Evolutionary conservation across 2,113 vertebrate genomes (phyloP).

Genomic region (Catharus bicknelli): DNA sequence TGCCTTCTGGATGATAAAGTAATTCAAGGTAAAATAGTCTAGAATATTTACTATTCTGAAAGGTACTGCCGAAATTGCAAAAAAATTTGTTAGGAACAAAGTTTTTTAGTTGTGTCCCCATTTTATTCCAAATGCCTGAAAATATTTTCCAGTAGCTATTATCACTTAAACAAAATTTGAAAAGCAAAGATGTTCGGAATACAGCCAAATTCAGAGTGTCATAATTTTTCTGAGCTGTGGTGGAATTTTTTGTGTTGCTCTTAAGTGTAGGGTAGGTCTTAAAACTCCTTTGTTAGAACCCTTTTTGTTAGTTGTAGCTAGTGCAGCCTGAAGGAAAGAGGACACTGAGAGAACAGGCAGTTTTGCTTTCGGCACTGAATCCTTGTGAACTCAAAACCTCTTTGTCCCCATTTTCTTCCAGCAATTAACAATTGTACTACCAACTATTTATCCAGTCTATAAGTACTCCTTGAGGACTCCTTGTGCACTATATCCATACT

Average conservation of each 20-base stretch:
- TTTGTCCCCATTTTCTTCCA: neutral
- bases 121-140: neutral
- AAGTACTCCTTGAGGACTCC: neutral
- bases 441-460: neutral
- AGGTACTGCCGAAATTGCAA: neutral
- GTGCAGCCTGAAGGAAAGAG: neutral
- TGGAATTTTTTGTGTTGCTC: neutral
- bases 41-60: neutral
- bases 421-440: neutral
- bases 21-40: neutral
- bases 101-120: neutral
- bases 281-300: neutral
- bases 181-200: neutral
- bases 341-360: neutral
- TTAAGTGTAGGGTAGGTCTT: neutral
- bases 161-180: neutral
- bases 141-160: neutral
- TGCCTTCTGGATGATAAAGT: neutral
- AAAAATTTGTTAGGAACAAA: neutral
- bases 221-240: neutral
- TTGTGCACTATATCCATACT: neutral
- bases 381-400: neutral
- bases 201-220: neutral
- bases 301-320: neutral
- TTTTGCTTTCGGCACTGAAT: neutral